Base-by-base conservation (phyloP, 2,888 invertebrate genomes). In the Embidobia sp. region DNA sequence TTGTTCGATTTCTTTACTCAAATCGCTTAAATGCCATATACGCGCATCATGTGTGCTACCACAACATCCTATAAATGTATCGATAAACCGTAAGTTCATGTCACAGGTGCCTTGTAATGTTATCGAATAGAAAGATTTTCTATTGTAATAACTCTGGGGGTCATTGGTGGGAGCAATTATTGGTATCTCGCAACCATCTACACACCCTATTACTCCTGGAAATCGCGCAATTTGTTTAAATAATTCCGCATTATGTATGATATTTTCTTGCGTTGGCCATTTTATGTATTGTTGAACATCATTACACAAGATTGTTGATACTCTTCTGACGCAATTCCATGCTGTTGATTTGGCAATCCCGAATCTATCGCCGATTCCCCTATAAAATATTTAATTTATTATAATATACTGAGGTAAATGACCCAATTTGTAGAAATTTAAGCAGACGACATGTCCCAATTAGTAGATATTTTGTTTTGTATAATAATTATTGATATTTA, bases 41-140 rank as follows among this genome's bases (percentile, higher is more conserved):
- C 66, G 49, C 5, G 77, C 59, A 31, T 77, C 77, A 42, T 66
- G 66, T 1, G 66, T 49, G 8, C 44, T 44, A 10, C 77, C 66
- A 40, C 53, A 70, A 33, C 42, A 26, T 2, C 63, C 72, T 0
- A n/a, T n/a, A 18, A 35, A 72, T 3, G 53, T 27, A 15, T 70
- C 69, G 2, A 51, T 59, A 37, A 46, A 74, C 46, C 26, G 35
- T 13, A 27, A 27, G 29, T n/a, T 27, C 1, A 1, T 2, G 48
- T 55, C 35, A 22, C 66, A 73, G 7, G 66, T 66, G 1, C 37
- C 73, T 57, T 73, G 44, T 7, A 44, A 22, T 10, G 18, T 44
- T 22, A 26, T 6, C 10, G 66, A 73, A 57, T 73, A 31, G 22
- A 37, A 73, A 1, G 26, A 48, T 48, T 75, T 61, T 4, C 63